Conservation (phyloP, 2,797 vertebrate genomes). For the Pantherophis alleghaniensis region DNA sequence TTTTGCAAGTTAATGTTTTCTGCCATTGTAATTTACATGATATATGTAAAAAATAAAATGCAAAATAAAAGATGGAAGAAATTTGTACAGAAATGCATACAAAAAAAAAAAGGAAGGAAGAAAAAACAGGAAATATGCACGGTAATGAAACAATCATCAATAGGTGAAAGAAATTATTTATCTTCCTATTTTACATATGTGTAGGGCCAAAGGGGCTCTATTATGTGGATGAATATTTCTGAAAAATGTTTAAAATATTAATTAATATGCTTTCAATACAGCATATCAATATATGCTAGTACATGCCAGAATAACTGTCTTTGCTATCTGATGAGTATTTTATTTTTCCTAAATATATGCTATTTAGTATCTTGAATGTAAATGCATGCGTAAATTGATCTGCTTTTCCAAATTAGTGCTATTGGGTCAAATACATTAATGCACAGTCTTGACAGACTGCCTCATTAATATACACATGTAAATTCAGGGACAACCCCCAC, state of each 20-base stretch:
- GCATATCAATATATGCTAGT: neutral
- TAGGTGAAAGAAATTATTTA: neutral
- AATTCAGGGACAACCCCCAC: neutral
- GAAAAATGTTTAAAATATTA: slow-evolving; percentile 42
- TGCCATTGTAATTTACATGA: slow-evolving; percentile 66
- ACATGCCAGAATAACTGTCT: slow-evolving; percentile 38
- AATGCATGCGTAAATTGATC: slow-evolving; percentile 27
- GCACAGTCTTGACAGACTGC: slow-evolving; percentile 49
- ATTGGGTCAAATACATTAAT: slow-evolving; percentile 48
- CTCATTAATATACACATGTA: slow-evolving; percentile 46
- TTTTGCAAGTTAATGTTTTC: slow-evolving; percentile 66
- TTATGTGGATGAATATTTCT: slow-evolving; percentile 57
- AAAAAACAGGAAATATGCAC: neutral
- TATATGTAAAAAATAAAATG: slow-evolving; percentile 32
- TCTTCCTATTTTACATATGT: slow-evolving; percentile 18
- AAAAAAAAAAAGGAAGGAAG: slow-evolving; percentile 15
- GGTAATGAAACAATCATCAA: slow-evolving; percentile 18
- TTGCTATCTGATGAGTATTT: slow-evolving; percentile 44
- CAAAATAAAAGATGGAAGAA: slow-evolving; percentile 36
- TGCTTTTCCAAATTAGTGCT: slow-evolving; percentile 50
- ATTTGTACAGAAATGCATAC: slow-evolving; percentile 1
- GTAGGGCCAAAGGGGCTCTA: slow-evolving; percentile 17
- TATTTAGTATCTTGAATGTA: slow-evolving; percentile 52
- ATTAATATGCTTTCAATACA: slow-evolving; percentile 44
- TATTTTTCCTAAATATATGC: slow-evolving; percentile 31